Percentiles rank a stretch among this genome's conserved stretches.
These are phyloP conservation scores for Sebastes iracundus DNA, from an alignment of 2,797 vertebrate genomes.

Conservation along the genomic window DNA sequence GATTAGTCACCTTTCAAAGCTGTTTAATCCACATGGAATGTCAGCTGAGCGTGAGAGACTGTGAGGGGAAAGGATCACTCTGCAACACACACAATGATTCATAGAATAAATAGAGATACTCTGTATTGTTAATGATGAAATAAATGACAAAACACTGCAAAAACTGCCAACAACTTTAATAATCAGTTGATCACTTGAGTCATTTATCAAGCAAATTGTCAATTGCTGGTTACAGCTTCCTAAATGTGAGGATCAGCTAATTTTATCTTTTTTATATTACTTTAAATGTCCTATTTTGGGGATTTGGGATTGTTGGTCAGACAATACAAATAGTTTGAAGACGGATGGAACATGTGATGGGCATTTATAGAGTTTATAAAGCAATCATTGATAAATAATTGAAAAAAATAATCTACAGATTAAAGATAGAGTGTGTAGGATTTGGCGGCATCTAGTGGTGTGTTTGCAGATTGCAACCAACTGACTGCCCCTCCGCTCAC, in stretches of 20 bases:
- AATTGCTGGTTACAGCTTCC: too few species aligned
- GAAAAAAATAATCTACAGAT: too few species aligned
- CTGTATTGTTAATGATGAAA: not conserved
- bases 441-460: too few species aligned
- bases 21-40: slow-evolving; percentile 43
- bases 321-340: not conserved
- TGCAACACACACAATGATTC: not conserved
- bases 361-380: not conserved
- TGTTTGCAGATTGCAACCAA: too few species aligned
- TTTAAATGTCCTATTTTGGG: not conserved
- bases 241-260: not conserved
- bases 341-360: not conserved
- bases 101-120: not conserved
- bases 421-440: too few species aligned
- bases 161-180: not conserved
- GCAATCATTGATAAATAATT: not conserved
- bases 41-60: slow-evolving; percentile 14
- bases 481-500: too few species aligned
- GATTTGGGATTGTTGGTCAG: not conserved
- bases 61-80: not conserved
- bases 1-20: slow-evolving; percentile 31
- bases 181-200: not conserved
- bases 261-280: not conserved
- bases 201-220: not conserved
- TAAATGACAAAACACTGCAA: not conserved